A percentile compares a stretch with the other conserved stretches of the same genome.
Conservation (phyloP, 2,113 vertebrate genomes). For the Grallaria varia region DNA sequence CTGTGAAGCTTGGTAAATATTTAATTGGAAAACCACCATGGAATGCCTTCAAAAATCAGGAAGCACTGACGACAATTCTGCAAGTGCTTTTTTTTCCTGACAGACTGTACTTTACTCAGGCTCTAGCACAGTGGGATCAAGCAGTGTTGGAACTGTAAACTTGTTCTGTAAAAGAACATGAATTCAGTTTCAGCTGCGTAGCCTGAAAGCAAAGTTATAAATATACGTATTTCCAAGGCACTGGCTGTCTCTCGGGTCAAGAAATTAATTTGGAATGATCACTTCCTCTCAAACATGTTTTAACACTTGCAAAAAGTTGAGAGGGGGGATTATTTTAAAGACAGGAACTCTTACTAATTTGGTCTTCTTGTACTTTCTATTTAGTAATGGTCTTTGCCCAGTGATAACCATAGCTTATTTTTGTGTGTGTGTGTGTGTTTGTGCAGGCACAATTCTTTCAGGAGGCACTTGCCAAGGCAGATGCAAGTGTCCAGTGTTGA, state of each 20-base stretch:
- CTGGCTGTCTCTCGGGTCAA: not conserved
- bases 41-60: not conserved
- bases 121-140: not conserved
- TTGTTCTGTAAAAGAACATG: not conserved
- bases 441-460: constrained; percentile 95
- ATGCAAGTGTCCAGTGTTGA: constrained; percentile 96
- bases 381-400: not conserved
- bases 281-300: not conserved
- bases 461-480: constrained; percentile 93
- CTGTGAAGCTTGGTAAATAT: not conserved
- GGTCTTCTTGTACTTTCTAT: not conserved
- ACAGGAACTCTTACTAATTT: not conserved
- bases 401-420: constrained; percentile 21
- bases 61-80: not conserved
- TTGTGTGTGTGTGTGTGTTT: constrained; percentile 24
- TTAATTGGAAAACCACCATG: not conserved
- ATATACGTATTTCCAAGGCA: not conserved
- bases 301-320: not conserved
- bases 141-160: not conserved
- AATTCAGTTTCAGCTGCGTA: not conserved
- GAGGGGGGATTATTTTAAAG: not conserved
- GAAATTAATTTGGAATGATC: not conserved
- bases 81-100: not conserved
- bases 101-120: not conserved
- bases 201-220: not conserved